Conservation (phyloP, 2,888 invertebrate species). For the Calliphora vomitoria region DNA sequence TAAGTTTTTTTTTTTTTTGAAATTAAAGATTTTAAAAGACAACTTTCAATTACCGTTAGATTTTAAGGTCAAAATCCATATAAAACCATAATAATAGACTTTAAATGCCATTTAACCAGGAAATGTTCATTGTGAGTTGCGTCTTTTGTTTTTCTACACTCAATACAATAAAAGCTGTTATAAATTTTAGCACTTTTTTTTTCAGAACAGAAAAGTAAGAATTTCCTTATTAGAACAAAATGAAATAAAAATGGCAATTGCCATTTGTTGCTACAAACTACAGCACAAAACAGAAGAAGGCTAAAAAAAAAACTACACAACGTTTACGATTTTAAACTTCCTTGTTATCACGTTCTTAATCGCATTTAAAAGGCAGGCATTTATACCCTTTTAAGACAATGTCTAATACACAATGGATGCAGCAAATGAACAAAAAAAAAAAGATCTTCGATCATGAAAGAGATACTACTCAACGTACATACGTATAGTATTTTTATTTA, state of each 20-base stretch:
- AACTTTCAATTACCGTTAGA: slow-evolving; percentile 67
- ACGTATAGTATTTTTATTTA: slow-evolving; percentile 32
- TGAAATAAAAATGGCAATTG: slow-evolving; percentile 59
- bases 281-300: slow-evolving; percentile 9
- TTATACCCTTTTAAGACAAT: slow-evolving; percentile 71
- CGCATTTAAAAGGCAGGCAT: slow-evolving; percentile 64
- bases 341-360: slow-evolving; percentile 71
- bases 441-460: slow-evolving; percentile 63
- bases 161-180: slow-evolving; percentile 52
- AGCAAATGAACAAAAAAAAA: neutral
- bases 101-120: slow-evolving; percentile 63
- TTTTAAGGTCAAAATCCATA: slow-evolving; percentile 63
- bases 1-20: neutral
- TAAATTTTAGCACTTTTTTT: slow-evolving; percentile 62
- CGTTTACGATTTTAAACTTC: slow-evolving; percentile 58
- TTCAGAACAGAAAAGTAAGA: slow-evolving; percentile 35
- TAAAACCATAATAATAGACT: slow-evolving; percentile 50
- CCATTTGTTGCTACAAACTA: slow-evolving; percentile 50
- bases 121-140: slow-evolving; percentile 55
- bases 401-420: slow-evolving; percentile 33
- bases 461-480: slow-evolving; percentile 31
- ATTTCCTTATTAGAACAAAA: slow-evolving; percentile 71
- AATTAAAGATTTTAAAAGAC: neutral
- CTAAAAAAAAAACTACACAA: slow-evolving; percentile 30
- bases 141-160: slow-evolving; percentile 2